phyloP scores from a whole-genome alignment of 2,888 invertebrate genomes.

The Nomada ferruginata region DNA sequence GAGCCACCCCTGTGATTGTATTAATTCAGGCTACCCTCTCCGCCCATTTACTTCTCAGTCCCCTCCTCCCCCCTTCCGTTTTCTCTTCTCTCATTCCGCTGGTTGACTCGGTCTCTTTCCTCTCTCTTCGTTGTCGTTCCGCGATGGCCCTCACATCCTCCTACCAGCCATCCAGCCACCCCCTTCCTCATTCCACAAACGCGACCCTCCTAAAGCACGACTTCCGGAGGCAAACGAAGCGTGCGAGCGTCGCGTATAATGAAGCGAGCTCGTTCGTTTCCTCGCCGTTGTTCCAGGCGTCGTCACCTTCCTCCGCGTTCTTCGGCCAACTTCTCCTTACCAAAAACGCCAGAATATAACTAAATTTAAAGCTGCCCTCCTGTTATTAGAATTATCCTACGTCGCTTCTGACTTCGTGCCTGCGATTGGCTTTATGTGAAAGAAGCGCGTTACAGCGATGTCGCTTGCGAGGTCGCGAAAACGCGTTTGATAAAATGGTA shows the following conservation, averaged over 20 bases:
- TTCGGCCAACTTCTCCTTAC: slow-evolving; percentile 12
- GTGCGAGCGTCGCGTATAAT: slow-evolving; percentile 83
- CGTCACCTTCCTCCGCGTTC: slow-evolving; percentile 54
- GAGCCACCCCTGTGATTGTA: slow-evolving; percentile 79
- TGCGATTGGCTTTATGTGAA: neutral
- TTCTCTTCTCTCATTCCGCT: slow-evolving; percentile 4
- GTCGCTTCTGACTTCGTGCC: neutral
- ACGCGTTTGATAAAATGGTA: too few species aligned
- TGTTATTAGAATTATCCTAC: neutral
- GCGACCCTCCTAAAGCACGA: slow-evolving; percentile 77
- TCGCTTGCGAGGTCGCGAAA: too few species aligned
- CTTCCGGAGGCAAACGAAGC: slow-evolving; percentile 84
- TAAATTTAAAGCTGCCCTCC: slow-evolving; percentile 26
- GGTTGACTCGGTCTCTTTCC: neutral
- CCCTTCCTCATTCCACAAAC: slow-evolving; percentile 24
- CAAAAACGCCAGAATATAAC: slow-evolving; percentile 29
- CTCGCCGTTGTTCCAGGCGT: slow-evolving; percentile 71
- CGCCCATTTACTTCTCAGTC: slow-evolving; percentile 62
- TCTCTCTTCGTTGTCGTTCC: slow-evolving; percentile 30
- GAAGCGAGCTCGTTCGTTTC: slow-evolving; percentile 82
- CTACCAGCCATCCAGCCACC: slow-evolving; percentile 10
- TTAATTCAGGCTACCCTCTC: slow-evolving; percentile 80
- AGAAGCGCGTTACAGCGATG: too few species aligned
- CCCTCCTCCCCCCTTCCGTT: slow-evolving; percentile 21
- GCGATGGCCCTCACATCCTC: slow-evolving; percentile 50